Conservation (phyloP, 2,888 invertebrate species). For the Lithophane ornitopus region DNA sequence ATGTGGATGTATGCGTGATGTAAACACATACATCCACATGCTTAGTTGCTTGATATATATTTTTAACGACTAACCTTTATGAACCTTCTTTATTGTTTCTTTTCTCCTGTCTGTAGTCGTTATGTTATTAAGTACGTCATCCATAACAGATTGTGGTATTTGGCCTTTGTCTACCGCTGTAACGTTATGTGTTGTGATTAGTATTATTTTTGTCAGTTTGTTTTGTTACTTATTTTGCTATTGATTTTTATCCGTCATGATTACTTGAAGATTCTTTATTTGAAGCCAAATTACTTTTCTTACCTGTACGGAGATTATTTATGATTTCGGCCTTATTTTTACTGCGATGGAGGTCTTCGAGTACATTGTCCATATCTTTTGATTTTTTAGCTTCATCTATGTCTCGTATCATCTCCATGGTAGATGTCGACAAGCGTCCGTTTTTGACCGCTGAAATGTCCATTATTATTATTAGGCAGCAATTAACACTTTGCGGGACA, state of each 20-base stretch:
- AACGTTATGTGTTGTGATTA: conserved; percentile 3
- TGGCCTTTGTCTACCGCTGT: conserved; percentile 45
- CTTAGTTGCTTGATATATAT: background rate
- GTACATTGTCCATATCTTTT: conserved; percentile 49
- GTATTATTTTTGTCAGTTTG: background rate
- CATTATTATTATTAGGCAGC: background rate
- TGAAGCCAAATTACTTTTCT: background rate
- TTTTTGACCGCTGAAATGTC: conserved; percentile 35
- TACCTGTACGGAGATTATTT: conserved; percentile 34
- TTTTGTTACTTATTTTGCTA: background rate
- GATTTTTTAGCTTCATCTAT: conserved; percentile 49
- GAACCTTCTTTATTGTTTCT: conserved; percentile 29
- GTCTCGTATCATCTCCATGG: conserved; percentile 41
- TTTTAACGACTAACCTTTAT: conserved; percentile 32
- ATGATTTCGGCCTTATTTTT: conserved; percentile 35
- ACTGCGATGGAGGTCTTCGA: conserved; percentile 17
- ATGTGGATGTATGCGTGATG: too few species aligned
- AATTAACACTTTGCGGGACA: too few species aligned
- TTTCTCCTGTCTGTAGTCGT: conserved; percentile 22
- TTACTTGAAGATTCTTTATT: background rate
- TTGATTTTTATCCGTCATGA: background rate
- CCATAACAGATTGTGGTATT: conserved; percentile 49
- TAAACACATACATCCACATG: too few species aligned
- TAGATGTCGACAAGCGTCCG: conserved; percentile 37
- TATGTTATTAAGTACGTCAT: conserved; percentile 36